A percentile compares a stretch with the other conserved stretches of the same genome.
phyloP scores from a whole-genome alignment of 2,888 invertebrate genomes.

The Cryptus armator region DNA sequence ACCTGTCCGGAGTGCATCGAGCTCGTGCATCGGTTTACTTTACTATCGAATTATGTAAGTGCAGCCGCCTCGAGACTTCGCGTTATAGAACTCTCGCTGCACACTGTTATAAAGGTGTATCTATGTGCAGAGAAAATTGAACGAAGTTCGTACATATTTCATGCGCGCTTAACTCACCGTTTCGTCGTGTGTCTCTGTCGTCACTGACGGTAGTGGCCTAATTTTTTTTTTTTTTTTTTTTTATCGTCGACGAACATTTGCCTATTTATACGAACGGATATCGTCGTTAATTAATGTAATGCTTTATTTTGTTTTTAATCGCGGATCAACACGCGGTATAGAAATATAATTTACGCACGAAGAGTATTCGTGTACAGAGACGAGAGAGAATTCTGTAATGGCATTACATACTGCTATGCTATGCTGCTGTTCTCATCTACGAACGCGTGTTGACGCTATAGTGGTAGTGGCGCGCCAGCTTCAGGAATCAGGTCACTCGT shows the following conservation, averaged over 20 bases:
- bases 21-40: constrained; percentile 20
- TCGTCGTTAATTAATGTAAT: neutral
- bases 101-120: neutral
- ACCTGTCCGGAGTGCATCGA: constrained; percentile 51
- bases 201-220: neutral
- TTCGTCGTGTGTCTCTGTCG: too few species aligned
- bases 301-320: neutral
- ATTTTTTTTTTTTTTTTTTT: constrained; percentile 3
- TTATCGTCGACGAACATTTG: too few species aligned
- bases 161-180: constrained; percentile 12
- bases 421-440: constrained; percentile 13
- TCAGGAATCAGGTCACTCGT: constrained; percentile 83
- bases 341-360: neutral
- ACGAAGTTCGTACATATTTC: constrained; percentile 22
- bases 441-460: constrained; percentile 1
- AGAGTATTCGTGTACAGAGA: neutral
- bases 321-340: neutral
- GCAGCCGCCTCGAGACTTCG: constrained; percentile 13
- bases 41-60: constrained; percentile 55
- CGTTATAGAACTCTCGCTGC: neutral
- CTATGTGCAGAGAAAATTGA: constrained; percentile 7
- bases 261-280: too few species aligned
- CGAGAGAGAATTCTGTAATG: neutral
- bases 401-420: neutral
- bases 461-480: constrained; percentile 72